phyloP scores from a whole-genome alignment of 2,888 invertebrate genomes.

The Allolobophora icterica region DNA sequence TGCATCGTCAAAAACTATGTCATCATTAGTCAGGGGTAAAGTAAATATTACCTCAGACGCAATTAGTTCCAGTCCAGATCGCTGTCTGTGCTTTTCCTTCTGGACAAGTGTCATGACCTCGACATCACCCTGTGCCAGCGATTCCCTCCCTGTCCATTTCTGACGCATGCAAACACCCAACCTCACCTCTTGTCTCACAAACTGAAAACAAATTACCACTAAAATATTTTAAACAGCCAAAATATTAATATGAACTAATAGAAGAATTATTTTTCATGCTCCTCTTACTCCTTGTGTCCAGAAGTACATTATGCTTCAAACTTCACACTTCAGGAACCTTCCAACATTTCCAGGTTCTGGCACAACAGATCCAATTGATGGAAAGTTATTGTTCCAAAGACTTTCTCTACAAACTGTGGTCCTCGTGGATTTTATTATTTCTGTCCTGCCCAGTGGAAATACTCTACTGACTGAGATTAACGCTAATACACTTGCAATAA shows the following conservation, averaged over 20 bases:
- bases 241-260: neutral
- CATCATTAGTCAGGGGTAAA: neutral
- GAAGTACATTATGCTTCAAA: no score
- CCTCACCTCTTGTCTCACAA: neutral
- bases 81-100: conserved; percentile 84
- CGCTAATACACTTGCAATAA: no score
- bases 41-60: conserved; percentile 77
- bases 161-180: neutral
- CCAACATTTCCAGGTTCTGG: no score
- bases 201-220: neutral
- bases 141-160: conserved; percentile 45
- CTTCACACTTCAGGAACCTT: no score
- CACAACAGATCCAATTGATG: no score
- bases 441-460: no score
- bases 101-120: conserved; percentile 82
- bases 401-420: no score
- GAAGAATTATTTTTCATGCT: neutral
- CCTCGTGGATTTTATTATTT: no score
- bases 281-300: no score
- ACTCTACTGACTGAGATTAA: no score
- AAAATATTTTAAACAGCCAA: neutral
- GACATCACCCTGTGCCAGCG: conserved; percentile 78
- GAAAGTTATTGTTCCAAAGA: no score
- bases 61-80: conserved; percentile 88
- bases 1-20: neutral